Evolutionary conservation across 2,113 vertebrate genomes (phyloP), one percentile per base, ranked within the genome.

Genomic region (Platichthys flesus): DNA sequence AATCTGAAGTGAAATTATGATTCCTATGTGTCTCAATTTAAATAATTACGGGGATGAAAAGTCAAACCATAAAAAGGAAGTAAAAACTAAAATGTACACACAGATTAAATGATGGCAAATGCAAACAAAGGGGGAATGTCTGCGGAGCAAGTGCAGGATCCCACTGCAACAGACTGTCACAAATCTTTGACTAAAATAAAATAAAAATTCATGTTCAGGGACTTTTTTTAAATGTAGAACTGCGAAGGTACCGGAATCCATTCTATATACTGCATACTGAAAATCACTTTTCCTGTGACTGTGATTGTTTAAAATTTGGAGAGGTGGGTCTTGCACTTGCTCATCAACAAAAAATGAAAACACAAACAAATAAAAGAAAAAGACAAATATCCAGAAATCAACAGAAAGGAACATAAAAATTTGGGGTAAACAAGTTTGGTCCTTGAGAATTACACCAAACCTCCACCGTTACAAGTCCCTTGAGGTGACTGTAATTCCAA

Each of bases 311-410:
- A 10, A 42, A 54, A 7, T 54, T 77, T 45, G 59, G 20, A 60
- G 9, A 37, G 5, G 26, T 23, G 12, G 56, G 70, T 94, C 81
- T 93, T 96, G 94, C 93, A 96, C 94, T 96, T 95, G 92, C 93
- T 94, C 93, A 85, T 91, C 24, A 71, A 90, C n/a, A 21, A 75
- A 74, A 3, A 3, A 56, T 28, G 71, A 49, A 60, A 80, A 14
- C 21, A 59, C n/a, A 72, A 71, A 4, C 64, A 74, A 45, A 63
- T 28, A 74, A 40, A 37, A 5, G 6, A 31, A 7, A 37, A 82
- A 63, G 51, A 79, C 56, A 76, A 55, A 85, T 59, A 76, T 79
- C 40, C 20, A 83, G 15, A 61, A 67, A 70, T 79, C 21, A 87
- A 57, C 18, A 60, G 67, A 75, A 57, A 74, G 45, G 58, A 71